Evolutionary conservation across 2,888 invertebrate species (phyloP).

Genomic region (Phortica magna): DNA sequence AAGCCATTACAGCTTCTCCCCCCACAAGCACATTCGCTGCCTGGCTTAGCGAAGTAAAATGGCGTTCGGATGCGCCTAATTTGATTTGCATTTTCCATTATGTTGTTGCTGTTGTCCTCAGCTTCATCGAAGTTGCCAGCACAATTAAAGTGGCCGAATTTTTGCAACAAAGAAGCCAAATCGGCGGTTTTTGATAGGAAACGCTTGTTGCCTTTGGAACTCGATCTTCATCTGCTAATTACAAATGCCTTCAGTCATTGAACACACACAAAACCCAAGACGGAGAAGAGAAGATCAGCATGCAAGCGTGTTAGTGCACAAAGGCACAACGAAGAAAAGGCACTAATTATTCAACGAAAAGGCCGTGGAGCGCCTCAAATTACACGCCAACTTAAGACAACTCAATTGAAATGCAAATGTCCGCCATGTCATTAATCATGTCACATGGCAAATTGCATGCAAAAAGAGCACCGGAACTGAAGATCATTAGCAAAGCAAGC

Average conservation of each 20-base stretch:
- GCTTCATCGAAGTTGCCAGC: too few relatives aligned
- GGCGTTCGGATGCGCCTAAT: neutral
- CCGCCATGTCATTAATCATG: slow-evolving; percentile 42
- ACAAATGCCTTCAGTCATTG: too few relatives aligned
- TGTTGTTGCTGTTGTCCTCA: too few relatives aligned
- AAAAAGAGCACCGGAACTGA: slow-evolving; percentile 15
- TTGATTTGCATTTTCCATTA: slow-evolving; percentile 3
- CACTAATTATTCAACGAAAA: slow-evolving; percentile 4
- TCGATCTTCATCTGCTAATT: too few relatives aligned
- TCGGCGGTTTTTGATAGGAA: too few relatives aligned
- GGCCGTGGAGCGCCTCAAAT: slow-evolving; percentile 30
- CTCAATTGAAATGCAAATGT: slow-evolving; percentile 26
- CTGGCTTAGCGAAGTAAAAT: neutral
- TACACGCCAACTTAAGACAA: slow-evolving; percentile 28
- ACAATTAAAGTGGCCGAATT: too few relatives aligned
- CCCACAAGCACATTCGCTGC: neutral
- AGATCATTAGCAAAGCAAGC: slow-evolving; percentile 31
- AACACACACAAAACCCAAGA: too few relatives aligned
- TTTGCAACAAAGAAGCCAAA: too few relatives aligned
- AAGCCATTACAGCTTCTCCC: neutral
- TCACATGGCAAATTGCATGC: slow-evolving; percentile 11
- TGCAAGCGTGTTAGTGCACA: neutral
- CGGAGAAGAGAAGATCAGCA: too few relatives aligned
- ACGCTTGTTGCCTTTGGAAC: too few relatives aligned
- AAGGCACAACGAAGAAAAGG: neutral